phyloP scores from a whole-genome alignment of 2,797 vertebrate species.

The Thalassophryne amazonica region DNA sequence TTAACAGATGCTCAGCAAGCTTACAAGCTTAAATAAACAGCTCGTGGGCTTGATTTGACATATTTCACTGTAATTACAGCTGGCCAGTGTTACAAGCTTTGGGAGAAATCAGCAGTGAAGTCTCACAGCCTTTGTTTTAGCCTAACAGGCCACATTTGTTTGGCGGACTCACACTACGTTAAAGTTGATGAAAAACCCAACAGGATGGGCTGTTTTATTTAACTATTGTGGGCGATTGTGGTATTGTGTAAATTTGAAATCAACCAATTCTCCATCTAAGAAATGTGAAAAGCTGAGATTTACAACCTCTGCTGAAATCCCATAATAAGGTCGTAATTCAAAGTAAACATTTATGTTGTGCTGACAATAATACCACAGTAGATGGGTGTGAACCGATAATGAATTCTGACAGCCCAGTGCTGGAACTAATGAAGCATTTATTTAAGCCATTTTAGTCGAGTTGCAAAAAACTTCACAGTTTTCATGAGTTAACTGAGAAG shows the following conservation, averaged over 20 bases:
- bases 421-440: slow-evolving; percentile 79
- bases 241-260: slow-evolving; percentile 30
- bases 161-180: slow-evolving; percentile 33
- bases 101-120: slow-evolving; percentile 20
- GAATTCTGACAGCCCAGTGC: slow-evolving; percentile 64
- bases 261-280: slow-evolving; percentile 18
- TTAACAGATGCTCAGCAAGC: slow-evolving; percentile 29
- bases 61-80: slow-evolving; percentile 25
- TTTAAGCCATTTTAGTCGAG: slow-evolving; percentile 65
- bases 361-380: slow-evolving; percentile 49
- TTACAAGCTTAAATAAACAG: slow-evolving; percentile 38
- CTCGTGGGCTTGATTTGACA: slow-evolving; percentile 16
- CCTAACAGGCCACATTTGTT: slow-evolving; percentile 45
- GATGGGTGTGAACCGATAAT: slow-evolving; percentile 67
- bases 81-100: slow-evolving; percentile 1
- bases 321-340: slow-evolving; percentile 67
- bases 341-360: slow-evolving; percentile 65
- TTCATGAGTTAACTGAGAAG: slow-evolving; percentile 76
- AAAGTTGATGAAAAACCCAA: slow-evolving; percentile 30
- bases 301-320: slow-evolving; percentile 47
- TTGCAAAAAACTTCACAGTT: slow-evolving; percentile 65
- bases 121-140: slow-evolving; percentile 32
- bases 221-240: slow-evolving; percentile 1
- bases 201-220: slow-evolving; percentile 22
- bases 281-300: slow-evolving; percentile 54